Conservation (phyloP, 2,113 vertebrate species). For the Pagrus major region DNA sequence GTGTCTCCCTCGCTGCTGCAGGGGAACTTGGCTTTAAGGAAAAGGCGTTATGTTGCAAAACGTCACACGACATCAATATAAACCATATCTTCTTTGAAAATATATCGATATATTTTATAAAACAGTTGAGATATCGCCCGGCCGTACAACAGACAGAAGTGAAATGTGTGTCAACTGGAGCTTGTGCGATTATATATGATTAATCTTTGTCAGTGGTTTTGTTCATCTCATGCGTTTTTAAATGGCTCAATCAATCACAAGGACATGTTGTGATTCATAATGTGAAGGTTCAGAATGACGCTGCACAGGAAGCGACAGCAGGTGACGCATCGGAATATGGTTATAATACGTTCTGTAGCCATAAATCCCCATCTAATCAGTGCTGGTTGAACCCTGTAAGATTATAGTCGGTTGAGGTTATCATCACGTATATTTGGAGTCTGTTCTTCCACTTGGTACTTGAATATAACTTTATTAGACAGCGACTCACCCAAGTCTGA, state of each 20-base stretch:
- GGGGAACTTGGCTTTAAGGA: too few relatives aligned
- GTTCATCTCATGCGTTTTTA: neutral
- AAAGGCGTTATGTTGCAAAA: too few relatives aligned
- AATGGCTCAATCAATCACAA: conserved; percentile 11
- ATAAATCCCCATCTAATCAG: too few relatives aligned
- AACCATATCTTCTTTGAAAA: too few relatives aligned
- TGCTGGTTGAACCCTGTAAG: neutral
- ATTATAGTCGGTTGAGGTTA: neutral
- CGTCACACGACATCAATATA: too few relatives aligned
- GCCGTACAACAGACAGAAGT: too few relatives aligned
- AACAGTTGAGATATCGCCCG: too few relatives aligned
- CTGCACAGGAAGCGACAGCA: neutral
- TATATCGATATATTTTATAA: too few relatives aligned
- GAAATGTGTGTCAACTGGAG: too few relatives aligned
- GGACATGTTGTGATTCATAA: neutral
- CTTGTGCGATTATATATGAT: neutral
- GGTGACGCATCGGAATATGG: neutral
- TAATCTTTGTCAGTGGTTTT: neutral
- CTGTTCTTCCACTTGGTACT: too few relatives aligned
- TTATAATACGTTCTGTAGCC: neutral
- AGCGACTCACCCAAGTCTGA: neutral
- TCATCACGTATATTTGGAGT: neutral
- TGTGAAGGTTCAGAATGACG: neutral
- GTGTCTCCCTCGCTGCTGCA: too few relatives aligned
- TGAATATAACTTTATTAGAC: neutral